These are phyloP conservation scores for Anniella stebbinsi DNA, from an alignment of 2,797 vertebrate genomes.

Conservation along the genomic window DNA sequence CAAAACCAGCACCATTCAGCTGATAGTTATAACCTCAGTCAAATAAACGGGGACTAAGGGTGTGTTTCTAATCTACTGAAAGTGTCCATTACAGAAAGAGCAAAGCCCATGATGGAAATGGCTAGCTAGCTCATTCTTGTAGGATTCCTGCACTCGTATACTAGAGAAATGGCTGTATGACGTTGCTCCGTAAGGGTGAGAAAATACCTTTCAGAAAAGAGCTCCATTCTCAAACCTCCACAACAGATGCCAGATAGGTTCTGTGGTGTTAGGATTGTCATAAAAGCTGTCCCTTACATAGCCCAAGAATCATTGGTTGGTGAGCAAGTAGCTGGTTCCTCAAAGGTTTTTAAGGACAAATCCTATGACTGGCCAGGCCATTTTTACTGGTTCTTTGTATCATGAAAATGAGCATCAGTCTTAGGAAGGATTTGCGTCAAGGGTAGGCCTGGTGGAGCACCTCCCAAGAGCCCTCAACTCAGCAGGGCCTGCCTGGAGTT, in stretches of 20 bases:
- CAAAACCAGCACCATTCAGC: background rate
- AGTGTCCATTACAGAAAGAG: accelerated
- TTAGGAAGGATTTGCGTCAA: no score
- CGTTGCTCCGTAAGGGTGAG: no score
- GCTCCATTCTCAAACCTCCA: background rate
- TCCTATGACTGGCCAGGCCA: background rate
- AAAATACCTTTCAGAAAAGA: background rate
- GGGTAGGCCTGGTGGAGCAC: no score
- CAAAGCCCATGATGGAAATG: background rate
- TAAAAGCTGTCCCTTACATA: no score
- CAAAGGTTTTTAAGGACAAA: no score
- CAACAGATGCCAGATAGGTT: no score
- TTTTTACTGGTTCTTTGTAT: background rate
- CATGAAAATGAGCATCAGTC: background rate
- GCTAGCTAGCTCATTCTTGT: background rate
- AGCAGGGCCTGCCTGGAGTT: no score
- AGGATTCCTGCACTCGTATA: background rate
- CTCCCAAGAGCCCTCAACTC: no score
- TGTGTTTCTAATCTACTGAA: no score
- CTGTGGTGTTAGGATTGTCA: background rate
- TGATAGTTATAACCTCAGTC: no score
- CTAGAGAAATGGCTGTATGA: no score
- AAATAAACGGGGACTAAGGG: no score
- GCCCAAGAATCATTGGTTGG: background rate
- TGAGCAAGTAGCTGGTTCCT: background rate